Evolutionary conservation across 2,888 invertebrate genomes (phyloP).

Genomic region (Drosophila nigricruria): DNA sequence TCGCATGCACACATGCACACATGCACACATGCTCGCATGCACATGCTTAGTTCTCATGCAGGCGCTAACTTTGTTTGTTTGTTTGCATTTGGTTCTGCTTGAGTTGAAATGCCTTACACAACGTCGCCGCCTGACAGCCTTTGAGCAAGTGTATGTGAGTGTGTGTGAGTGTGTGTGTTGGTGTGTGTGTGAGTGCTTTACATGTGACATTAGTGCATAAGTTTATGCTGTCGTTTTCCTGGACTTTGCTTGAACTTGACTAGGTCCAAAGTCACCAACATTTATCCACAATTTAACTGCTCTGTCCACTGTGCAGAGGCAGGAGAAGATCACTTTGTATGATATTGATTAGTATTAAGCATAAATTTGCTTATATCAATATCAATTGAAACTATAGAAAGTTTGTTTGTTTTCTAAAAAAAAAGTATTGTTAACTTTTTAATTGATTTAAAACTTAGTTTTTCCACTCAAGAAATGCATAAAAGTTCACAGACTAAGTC

Average conservation of each 20-base stretch:
- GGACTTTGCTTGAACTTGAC: conserved; percentile 62
- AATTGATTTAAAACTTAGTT: no score
- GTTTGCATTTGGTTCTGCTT: conserved; percentile 67
- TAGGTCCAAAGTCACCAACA: conserved; percentile 49
- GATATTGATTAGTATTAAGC: no score
- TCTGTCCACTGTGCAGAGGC: no score
- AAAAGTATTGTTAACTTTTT: no score
- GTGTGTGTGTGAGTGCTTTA: conserved; percentile 16
- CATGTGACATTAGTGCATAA: conserved; percentile 66
- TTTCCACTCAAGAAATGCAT: no score
- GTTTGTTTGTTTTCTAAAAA: no score
- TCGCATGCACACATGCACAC: conserved; percentile 3
- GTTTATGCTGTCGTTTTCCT: conserved; percentile 50
- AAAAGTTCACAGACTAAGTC: no score
- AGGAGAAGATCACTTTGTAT: neutral
- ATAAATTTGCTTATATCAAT: no score
- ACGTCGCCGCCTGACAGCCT: conserved; percentile 29
- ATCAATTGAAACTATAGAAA: no score
- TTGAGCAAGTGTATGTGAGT: conserved; percentile 9
- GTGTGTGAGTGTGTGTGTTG: conserved; percentile 2
- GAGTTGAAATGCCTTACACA: conserved; percentile 53
- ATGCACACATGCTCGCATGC: neutral
- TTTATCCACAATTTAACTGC: conserved; percentile 7
- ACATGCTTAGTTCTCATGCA: conserved; percentile 23
- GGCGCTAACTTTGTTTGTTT: conserved; percentile 64